Evolutionary conservation across 2,888 invertebrate genomes (phyloP).

Genomic region (Drosophila fulvimacula): DNA sequence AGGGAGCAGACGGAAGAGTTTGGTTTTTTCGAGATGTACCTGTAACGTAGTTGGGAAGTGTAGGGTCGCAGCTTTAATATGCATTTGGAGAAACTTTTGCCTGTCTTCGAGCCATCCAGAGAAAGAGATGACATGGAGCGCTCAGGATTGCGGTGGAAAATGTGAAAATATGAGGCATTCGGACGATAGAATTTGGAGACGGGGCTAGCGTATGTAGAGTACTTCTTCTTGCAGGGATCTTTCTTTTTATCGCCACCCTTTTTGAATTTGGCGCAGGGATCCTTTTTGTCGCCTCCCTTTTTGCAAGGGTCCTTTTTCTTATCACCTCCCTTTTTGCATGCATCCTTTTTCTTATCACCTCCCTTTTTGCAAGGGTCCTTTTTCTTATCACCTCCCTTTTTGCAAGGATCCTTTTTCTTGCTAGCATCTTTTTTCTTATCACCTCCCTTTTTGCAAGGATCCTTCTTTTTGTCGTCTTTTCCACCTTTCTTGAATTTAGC

Average conservation of each 20-base stretch:
- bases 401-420: constrained; percentile 23
- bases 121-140: constrained; percentile 20
- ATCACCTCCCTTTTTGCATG: neutral
- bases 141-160: neutral
- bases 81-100: neutral
- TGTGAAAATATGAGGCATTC: neutral
- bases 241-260: constrained; percentile 2
- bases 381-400: constrained; percentile 7
- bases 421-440: too few relatives aligned
- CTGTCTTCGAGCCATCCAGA: neutral
- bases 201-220: constrained; percentile 35
- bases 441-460: constrained; percentile 14
- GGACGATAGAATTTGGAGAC: constrained; percentile 8
- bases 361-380: neutral
- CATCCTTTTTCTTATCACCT: neutral
- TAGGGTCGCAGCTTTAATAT: neutral
- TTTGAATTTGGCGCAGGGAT: constrained; percentile 24
- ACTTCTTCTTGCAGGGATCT: constrained; percentile 47
- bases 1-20: neutral
- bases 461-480: constrained; percentile 9
- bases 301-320: constrained; percentile 30
- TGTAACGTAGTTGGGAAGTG: neutral
- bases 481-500: constrained; percentile 2
- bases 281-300: constrained; percentile 11
- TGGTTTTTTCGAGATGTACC: neutral